A percentile compares a stretch with the other conserved stretches of the same genome.
Evolutionary conservation across 2,888 invertebrate species (phyloP).

Genomic region (Leptinotarsa rubiginosa): DNA sequence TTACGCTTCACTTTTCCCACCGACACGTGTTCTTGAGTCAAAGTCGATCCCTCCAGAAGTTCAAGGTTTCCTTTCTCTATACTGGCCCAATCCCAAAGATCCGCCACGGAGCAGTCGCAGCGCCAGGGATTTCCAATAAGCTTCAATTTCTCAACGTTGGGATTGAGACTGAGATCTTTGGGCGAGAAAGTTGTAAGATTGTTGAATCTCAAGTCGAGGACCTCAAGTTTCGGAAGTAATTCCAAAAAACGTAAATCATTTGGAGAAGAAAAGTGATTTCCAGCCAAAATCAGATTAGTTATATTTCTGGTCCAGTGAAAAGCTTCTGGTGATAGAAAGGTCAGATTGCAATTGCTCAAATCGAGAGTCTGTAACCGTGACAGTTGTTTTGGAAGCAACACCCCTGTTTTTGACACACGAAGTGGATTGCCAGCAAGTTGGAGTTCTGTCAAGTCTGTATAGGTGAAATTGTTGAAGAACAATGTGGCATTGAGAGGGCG

Average conservation of each 20-base stretch:
- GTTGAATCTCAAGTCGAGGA: conserved; percentile 75
- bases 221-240: conserved; percentile 70
- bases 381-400: conserved; percentile 75
- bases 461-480: conserved; percentile 75
- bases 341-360: conserved; percentile 75
- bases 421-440: conserved; percentile 77
- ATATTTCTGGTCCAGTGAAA: conserved; percentile 74
- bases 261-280: conserved; percentile 69
- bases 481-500: conserved; percentile 74
- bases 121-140: conserved; percentile 77
- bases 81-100: conserved; percentile 81
- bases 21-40: conserved; percentile 73
- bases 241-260: conserved; percentile 71
- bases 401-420: conserved; percentile 70
- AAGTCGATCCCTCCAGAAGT: conserved; percentile 75
- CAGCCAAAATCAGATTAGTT: conserved; percentile 72
- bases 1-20: conserved; percentile 74
- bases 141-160: conserved; percentile 72
- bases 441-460: conserved; percentile 76
- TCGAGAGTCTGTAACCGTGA: conserved; percentile 75
- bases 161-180: conserved; percentile 70
- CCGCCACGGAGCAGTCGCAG: conserved; percentile 77
- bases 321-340: conserved; percentile 71
- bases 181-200: conserved; percentile 73
- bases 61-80: conserved; percentile 74